Evolutionary conservation across 2,888 invertebrate species (phyloP).

Genomic region (Drosophila macrospina): DNA sequence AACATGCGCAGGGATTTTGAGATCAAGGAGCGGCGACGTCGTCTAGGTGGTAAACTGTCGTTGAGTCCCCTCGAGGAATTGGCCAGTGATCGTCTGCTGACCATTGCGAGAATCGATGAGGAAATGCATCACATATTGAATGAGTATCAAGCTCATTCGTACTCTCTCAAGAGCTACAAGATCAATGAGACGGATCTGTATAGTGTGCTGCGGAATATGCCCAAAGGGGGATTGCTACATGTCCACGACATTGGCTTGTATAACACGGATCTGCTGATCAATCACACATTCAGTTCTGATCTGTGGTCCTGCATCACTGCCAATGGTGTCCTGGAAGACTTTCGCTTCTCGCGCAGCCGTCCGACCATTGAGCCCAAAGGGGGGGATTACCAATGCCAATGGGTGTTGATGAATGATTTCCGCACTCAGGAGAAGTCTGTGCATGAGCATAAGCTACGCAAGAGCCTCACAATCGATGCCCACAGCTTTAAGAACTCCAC

Average conservation of each 20-base stretch:
- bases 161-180: conserved; percentile 41
- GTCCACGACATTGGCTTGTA: conserved; percentile 88
- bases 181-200: conserved; percentile 87
- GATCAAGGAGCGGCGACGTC: conserved; percentile 28
- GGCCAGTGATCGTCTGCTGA: conserved; percentile 87
- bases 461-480: conserved; percentile 25
- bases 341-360: conserved; percentile 44
- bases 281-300: conserved; percentile 67
- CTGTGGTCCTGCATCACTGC: conserved; percentile 63
- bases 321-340: conserved; percentile 39
- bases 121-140: conserved; percentile 79
- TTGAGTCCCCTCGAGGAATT: conserved; percentile 75
- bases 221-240: conserved; percentile 91
- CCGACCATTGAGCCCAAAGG: conserved; percentile 25
- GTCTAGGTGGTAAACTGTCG: conserved; percentile 71
- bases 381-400: conserved; percentile 56
- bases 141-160: conserved; percentile 38
- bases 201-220: conserved; percentile 88
- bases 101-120: conserved; percentile 86
- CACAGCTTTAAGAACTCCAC: conserved; percentile 86
- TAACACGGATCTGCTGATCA: conserved; percentile 87
- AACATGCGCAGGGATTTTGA: conserved; percentile 14
- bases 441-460: conserved; percentile 84
- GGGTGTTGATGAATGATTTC: conserved; percentile 62
- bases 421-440: conserved; percentile 18